Conservation (phyloP, 2,113 vertebrate genomes). For the Tamias sibiricus region DNA sequence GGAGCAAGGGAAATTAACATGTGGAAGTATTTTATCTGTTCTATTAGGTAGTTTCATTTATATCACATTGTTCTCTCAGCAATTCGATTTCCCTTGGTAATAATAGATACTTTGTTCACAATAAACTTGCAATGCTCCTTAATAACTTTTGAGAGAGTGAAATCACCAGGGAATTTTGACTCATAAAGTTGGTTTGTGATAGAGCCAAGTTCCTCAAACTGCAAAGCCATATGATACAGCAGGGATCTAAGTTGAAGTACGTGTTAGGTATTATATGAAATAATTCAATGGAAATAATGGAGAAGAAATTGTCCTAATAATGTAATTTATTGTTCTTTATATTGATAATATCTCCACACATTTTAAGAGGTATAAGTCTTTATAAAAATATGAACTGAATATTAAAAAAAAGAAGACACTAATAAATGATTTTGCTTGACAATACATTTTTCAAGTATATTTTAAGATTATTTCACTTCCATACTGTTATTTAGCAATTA, state of each 20-base stretch:
- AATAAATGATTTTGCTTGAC: neutral
- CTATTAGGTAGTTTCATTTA: neutral
- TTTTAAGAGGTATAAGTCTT: neutral
- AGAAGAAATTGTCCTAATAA: neutral
- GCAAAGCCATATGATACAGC: neutral
- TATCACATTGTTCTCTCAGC: neutral
- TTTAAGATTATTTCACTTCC: neutral
- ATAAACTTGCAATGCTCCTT: neutral
- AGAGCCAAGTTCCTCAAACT: neutral
- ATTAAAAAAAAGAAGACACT: neutral
- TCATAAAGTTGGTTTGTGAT: slow-evolving; percentile 38
- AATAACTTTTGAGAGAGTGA: neutral
- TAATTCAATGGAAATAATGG: neutral
- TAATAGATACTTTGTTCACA: neutral
- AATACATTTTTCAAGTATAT: neutral
- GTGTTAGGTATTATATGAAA: neutral
- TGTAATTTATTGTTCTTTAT: neutral
- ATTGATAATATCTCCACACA: neutral
- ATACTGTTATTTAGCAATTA: neutral
- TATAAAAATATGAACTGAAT: neutral
- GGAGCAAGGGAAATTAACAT: neutral
- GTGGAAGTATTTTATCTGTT: neutral
- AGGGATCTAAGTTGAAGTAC: neutral
- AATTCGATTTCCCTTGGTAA: neutral
- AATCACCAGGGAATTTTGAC: neutral